Evolutionary conservation across 2,888 invertebrate genomes (phyloP).

Genomic region (Pammene aurita): DNA sequence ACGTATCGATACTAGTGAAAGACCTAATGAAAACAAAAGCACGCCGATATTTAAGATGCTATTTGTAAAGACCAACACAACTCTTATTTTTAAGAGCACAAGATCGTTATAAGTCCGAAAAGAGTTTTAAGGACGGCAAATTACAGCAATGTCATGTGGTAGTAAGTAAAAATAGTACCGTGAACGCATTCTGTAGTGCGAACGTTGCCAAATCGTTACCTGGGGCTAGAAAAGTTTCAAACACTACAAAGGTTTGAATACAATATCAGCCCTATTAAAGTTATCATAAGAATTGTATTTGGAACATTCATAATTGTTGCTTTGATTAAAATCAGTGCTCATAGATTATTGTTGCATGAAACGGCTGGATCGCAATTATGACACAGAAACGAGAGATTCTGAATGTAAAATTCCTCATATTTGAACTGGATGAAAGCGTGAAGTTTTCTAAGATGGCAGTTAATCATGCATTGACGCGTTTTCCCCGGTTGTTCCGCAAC

Average conservation of each 20-base stretch:
- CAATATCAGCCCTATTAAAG: neutral
- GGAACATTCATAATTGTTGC: neutral
- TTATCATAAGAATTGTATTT: neutral
- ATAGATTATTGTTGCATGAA: conserved; percentile 49
- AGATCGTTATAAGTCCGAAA: conserved; percentile 8
- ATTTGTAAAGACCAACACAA: neutral
- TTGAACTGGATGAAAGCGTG: conserved; percentile 16
- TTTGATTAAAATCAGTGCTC: neutral
- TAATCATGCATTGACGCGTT: conserved; percentile 16
- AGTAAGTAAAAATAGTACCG: conserved; percentile 42
- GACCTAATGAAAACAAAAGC: conserved; percentile 34
- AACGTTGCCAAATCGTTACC: conserved; percentile 58
- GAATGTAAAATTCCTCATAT: conserved; percentile 8
- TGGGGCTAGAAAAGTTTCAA: conserved; percentile 34
- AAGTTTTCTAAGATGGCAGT: conserved; percentile 19
- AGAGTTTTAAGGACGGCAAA: conserved; percentile 23
- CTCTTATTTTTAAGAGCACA: conserved; percentile 17
- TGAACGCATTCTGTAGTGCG: conserved; percentile 55
- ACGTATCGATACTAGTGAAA: conserved; percentile 30
- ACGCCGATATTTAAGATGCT: neutral
- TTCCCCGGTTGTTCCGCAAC: conserved; percentile 4
- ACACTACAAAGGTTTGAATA: too few relatives aligned
- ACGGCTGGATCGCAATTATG: conserved; percentile 11
- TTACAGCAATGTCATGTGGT: conserved; percentile 31
- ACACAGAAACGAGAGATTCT: neutral